Evolutionary conservation across 2,113 vertebrate species (phyloP), one percentile per base, ranked within the genome.

Genomic region (Chunga burmeisteri): DNA sequence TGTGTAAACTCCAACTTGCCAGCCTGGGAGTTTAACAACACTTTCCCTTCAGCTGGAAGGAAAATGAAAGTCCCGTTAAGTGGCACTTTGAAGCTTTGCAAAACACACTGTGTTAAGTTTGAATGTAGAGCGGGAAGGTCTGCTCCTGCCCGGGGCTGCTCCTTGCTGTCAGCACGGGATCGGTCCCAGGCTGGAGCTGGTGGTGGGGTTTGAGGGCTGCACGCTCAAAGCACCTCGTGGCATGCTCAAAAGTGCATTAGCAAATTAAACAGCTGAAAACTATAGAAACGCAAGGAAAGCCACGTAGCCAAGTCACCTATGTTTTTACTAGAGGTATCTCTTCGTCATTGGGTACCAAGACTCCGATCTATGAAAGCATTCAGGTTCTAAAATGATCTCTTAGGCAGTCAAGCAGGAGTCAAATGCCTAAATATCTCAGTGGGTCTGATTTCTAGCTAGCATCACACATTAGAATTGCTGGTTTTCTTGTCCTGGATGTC

Each of bases 1-100:
- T 98, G 98, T 98, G 97, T 98, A 98, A 98, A 98, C 98, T 98
- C 96, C 42, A 4, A 75, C 94, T 87, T 97, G 98, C 98, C 98
- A 98, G 88, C 94, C 84, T 78, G 96, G 96, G 96, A 90, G 94
- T 96, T 96, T 80, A 97, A 97, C 96, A 97, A 97, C 92, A 94
- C 97, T 98, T 96, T 98, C 97, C 96, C 98, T 98, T 97, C 95
- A 96, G 96, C 95, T 93, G 94, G 88, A 89, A 96, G 83, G 92
- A 95, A 96, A 96, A 77, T 62, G 63, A 95, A 98, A 96, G 97
- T 91, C 94, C 97, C 83, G 38, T 97, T 98, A 98, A 97, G 97
- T 97, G 97, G 96, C 83, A 95, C 97, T 98, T 98, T 94, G 97
- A 97, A 98, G 95, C 91, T 93, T 94, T 95, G 94, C 97, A 97